A percentile compares a stretch with the other conserved stretches of the same genome.
These are phyloP conservation scores for Callimorpha dominula DNA, from an alignment of 2,888 invertebrate genomes.

Conservation along the genomic window DNA sequence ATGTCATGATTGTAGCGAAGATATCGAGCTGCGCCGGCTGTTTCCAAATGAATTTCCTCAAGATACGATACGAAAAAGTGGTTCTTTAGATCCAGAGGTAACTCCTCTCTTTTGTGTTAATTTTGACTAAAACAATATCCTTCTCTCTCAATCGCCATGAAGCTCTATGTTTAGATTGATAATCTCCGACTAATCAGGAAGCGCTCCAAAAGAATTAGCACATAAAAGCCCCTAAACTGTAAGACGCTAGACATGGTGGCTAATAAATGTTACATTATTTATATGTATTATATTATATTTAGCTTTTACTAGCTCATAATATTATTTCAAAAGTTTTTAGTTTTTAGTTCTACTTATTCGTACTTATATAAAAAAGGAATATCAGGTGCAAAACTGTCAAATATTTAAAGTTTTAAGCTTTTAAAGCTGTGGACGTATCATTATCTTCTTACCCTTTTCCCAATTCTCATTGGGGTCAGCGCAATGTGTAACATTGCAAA, in stretches of 20 bases:
- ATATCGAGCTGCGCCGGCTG: conserved; percentile 77
- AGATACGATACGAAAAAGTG: conserved; percentile 75
- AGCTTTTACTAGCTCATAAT: too few species aligned
- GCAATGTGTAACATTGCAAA: too few species aligned
- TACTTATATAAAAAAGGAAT: too few species aligned
- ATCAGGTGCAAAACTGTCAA: too few species aligned
- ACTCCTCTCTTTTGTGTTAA: conserved; percentile 3
- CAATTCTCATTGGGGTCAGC: too few species aligned
- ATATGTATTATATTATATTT: too few species aligned
- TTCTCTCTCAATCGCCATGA: neutral
- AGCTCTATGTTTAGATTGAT: neutral
- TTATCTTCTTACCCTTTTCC: too few species aligned
- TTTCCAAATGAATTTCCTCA: conserved; percentile 80
- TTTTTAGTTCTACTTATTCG: neutral
- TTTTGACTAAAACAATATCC: neutral
- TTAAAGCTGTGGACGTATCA: too few species aligned
- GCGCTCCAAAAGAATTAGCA: neutral
- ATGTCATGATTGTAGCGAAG: conserved; percentile 67
- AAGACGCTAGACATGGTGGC: neutral
- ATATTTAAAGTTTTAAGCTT: too few species aligned
- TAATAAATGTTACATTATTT: too few species aligned
- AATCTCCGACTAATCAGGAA: neutral
- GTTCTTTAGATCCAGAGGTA: conserved; percentile 75
- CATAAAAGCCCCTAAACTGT: neutral
- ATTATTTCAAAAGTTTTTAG: neutral